Evolutionary conservation across 2,888 invertebrate genomes (phyloP).

Genomic region (Barypeithes pellucidus): DNA sequence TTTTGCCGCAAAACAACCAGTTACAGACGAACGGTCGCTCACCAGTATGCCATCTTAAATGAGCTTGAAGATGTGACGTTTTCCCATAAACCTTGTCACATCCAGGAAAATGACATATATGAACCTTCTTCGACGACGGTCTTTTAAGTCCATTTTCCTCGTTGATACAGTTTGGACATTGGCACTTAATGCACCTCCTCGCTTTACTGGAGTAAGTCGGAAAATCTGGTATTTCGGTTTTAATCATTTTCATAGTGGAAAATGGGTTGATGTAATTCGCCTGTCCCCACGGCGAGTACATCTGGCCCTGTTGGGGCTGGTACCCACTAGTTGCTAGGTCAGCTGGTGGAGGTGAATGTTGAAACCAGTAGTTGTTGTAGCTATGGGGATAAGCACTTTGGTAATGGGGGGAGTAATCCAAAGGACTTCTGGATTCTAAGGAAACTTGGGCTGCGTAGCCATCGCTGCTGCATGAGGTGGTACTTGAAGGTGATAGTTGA

Average conservation of each 20-base stretch:
- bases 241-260: constrained; percentile 68
- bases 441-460: constrained; percentile 65
- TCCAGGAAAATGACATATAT: constrained; percentile 90
- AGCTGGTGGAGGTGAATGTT: constrained; percentile 67
- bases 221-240: constrained; percentile 67
- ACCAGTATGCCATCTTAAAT: constrained; percentile 89
- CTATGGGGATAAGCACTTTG: constrained; percentile 62
- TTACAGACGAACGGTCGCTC: constrained; percentile 93
- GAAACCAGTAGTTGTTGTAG: constrained; percentile 68
- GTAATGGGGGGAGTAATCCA: constrained; percentile 68
- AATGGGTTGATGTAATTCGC: constrained; percentile 68
- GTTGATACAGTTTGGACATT: constrained; percentile 86
- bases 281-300: constrained; percentile 72
- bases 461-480: constrained; percentile 67
- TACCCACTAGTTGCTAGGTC: constrained; percentile 67
- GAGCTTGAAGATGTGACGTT: constrained; percentile 85
- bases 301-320: constrained; percentile 72
- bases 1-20: constrained; percentile 91
- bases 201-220: constrained; percentile 71
- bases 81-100: constrained; percentile 94
- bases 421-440: constrained; percentile 64
- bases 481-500: constrained; percentile 66
- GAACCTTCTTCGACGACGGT: constrained; percentile 87
- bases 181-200: constrained; percentile 83
- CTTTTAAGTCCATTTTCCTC: constrained; percentile 86